A percentile compares a stretch with the other conserved stretches of the same genome.
These are phyloP conservation scores for Caenorhabditis sp. DNA, from an alignment of 2,888 invertebrate species.

Conservation along the genomic window DNA sequence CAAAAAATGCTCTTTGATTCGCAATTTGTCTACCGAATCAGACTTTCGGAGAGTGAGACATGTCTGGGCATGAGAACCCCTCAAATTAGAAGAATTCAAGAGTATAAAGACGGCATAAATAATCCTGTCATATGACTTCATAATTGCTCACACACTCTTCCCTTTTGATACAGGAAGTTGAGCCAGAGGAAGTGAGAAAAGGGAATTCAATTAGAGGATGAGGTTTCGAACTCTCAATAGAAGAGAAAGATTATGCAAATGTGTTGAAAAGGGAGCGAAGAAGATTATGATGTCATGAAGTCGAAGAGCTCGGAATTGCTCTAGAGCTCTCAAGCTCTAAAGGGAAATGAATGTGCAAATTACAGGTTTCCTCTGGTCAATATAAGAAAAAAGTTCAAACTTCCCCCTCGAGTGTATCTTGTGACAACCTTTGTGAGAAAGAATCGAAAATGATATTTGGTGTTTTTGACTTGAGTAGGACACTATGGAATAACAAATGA, in stretches of 20 bases:
- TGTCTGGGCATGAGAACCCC: background rate
- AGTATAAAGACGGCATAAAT: conserved; percentile 10
- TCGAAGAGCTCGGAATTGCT: background rate
- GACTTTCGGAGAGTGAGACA: background rate
- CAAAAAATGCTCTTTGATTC: conserved; percentile 17
- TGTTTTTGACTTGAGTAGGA: too few species aligned
- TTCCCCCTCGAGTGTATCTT: background rate
- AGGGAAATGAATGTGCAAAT: background rate
- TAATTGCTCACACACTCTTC: conserved; percentile 21
- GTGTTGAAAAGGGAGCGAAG: conserved; percentile 1
- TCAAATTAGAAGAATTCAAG: background rate
- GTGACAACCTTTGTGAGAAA: background rate
- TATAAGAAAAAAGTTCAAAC: background rate
- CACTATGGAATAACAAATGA: too few species aligned
- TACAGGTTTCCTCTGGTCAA: background rate
- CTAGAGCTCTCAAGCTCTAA: background rate
- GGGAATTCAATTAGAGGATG: conserved; percentile 5
- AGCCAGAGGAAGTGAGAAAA: background rate
- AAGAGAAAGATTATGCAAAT: background rate
- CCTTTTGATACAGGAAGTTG: conserved; percentile 15
- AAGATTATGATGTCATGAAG: conserved; percentile 18
- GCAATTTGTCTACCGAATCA: conserved; percentile 1
- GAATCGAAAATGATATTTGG: background rate
- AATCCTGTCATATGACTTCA: conserved; percentile 28
- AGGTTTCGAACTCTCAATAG: background rate